Percentiles rank a stretch among this genome's conserved stretches.
These are phyloP conservation scores for Synchiropus splendidus DNA, from an alignment of 2,113 vertebrate genomes.

Conservation along the genomic window DNA sequence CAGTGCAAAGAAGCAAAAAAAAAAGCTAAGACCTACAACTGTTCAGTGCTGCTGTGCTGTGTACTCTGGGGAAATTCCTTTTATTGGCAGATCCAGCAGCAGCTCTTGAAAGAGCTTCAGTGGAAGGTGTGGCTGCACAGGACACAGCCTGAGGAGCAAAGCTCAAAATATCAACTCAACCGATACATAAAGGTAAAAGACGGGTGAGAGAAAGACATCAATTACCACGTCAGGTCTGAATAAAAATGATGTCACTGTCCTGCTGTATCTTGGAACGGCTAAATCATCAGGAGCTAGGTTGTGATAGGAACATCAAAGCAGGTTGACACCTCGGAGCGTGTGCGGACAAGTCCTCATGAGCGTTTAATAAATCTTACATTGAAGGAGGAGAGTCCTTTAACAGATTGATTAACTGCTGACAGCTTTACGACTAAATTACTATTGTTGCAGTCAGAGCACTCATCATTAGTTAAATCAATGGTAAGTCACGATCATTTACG, in stretches of 20 bases:
- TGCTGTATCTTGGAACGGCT: background rate
- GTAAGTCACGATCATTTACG: constrained; percentile 64
- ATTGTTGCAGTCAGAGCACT: constrained; percentile 69
- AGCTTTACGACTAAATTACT: constrained; percentile 75
- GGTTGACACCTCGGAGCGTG: constrained; percentile 69
- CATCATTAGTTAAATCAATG: constrained; percentile 73
- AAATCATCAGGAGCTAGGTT: constrained; percentile 57
- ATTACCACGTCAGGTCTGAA: constrained; percentile 20
- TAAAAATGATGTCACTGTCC: too few relatives aligned
- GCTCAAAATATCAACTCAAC: constrained; percentile 39
- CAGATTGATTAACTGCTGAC: constrained; percentile 82
- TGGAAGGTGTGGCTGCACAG: constrained; percentile 57
- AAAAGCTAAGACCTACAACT: too few relatives aligned
- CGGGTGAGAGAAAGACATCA: constrained; percentile 37
- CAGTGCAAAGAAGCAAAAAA: too few relatives aligned
- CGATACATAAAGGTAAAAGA: constrained; percentile 20
- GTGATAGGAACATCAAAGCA: constrained; percentile 60
- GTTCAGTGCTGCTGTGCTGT: constrained; percentile 31
- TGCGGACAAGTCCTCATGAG: constrained; percentile 62
- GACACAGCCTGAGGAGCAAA: constrained; percentile 55
- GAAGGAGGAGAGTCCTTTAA: constrained; percentile 70
- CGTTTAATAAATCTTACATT: constrained; percentile 84
- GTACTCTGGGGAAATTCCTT: constrained; percentile 71
- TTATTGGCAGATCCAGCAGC: constrained; percentile 66
- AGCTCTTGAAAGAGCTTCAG: constrained; percentile 59